Evolutionary conservation across 2,797 vertebrate genomes (phyloP).

Genomic region (Sebastes trivittatus): DNA sequence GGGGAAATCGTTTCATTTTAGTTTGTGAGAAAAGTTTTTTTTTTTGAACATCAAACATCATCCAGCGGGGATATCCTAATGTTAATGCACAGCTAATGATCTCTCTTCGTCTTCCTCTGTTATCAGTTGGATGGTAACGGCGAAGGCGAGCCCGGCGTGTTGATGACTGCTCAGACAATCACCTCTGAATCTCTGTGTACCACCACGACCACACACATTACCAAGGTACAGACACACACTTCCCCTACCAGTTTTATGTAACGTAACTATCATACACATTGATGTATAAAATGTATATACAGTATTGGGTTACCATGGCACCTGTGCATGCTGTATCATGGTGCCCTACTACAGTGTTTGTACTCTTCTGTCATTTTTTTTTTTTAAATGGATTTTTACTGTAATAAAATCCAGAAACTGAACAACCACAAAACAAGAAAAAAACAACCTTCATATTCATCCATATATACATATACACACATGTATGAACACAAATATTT

Average conservation of each 20-base stretch:
- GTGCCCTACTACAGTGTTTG: background rate
- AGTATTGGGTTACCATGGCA: background rate
- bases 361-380: background rate
- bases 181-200: constrained; percentile 96
- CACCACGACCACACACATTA: constrained; percentile 98
- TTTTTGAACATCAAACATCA: background rate
- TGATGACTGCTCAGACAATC: constrained; percentile 98
- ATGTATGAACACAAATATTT: no score
- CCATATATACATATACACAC: no score
- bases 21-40: background rate
- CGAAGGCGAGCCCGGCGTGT: constrained; percentile 87
- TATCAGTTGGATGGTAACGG: constrained; percentile 88
- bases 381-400: no score
- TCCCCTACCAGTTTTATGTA: background rate
- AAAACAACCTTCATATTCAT: no score
- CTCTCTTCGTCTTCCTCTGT: constrained; percentile 1
- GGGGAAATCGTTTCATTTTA: constrained; percentile 3
- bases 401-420: no score
- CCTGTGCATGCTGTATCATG: background rate
- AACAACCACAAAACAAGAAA: no score
- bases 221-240: constrained; percentile 88
- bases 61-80: background rate
- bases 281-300: background rate
- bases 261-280: no score
- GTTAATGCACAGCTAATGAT: background rate